Conservation (phyloP, 2,113 vertebrate genomes). For the Amblyopsis rosae region DNA sequence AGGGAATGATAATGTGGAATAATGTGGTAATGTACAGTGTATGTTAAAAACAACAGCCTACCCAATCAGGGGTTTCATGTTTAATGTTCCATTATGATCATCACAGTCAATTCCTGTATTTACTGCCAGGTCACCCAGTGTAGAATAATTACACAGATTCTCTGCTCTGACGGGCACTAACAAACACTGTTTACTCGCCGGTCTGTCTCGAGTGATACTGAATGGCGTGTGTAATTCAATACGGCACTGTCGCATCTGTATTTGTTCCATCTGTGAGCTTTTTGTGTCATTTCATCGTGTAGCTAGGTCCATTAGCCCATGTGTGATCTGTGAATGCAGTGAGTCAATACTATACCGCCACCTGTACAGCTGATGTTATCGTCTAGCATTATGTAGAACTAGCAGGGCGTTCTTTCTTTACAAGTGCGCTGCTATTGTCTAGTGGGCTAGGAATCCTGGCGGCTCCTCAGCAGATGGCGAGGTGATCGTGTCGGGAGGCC, state of each 20-base stretch:
- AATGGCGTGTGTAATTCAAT: constrained; percentile 24
- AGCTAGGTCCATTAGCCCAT: background rate
- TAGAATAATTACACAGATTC: constrained; percentile 30
- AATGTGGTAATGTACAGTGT: too few species aligned
- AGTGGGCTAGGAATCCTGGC: constrained; percentile 50
- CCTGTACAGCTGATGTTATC: constrained; percentile 19
- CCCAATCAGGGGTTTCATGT: constrained; percentile 12
- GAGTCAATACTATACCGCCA: background rate
- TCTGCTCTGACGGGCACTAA: constrained; percentile 34
- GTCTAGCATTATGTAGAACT: constrained; percentile 26
- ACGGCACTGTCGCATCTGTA: constrained; percentile 3
- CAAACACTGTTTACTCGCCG: constrained; percentile 4
- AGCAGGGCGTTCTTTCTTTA: constrained; percentile 9
- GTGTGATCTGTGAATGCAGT: constrained; percentile 11
- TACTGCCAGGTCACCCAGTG: constrained; percentile 23
- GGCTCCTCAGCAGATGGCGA: constrained; percentile 69
- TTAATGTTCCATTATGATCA: constrained; percentile 28
- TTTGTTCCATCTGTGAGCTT: background rate
- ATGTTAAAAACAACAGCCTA: constrained; percentile 29
- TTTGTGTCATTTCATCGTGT: background rate
- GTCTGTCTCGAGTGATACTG: constrained; percentile 14
- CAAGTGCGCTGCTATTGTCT: constrained; percentile 39
- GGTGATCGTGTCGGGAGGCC: constrained; percentile 42
- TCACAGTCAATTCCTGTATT: constrained; percentile 37
- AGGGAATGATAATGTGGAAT: constrained; percentile 2